phyloP scores from a whole-genome alignment of 2,797 vertebrate genomes.

The Micropoecilia bifurca region DNA sequence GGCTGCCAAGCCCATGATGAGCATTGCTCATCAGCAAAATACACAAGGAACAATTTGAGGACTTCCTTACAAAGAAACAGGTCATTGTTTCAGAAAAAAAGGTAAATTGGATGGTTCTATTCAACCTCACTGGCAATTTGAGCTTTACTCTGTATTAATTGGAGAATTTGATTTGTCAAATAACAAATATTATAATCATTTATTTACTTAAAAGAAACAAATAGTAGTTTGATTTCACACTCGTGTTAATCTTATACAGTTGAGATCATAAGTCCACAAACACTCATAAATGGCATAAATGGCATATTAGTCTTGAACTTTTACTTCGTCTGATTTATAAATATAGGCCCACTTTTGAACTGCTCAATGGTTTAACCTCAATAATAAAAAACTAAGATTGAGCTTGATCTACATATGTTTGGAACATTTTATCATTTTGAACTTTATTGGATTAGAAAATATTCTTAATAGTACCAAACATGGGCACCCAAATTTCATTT shows the following conservation, averaged over 20 bases:
- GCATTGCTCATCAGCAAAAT: constrained; percentile 39
- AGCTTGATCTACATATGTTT: background rate
- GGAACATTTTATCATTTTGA: background rate
- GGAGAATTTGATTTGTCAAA: constrained; percentile 32
- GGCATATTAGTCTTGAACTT: background rate
- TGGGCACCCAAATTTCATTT: background rate
- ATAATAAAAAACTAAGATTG: background rate
- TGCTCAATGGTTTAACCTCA: background rate
- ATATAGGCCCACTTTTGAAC: background rate
- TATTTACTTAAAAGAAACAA: constrained; percentile 26
- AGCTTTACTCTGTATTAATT: constrained; percentile 44
- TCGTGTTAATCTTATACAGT: background rate
- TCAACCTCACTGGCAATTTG: constrained; percentile 44
- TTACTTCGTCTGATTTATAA: background rate
- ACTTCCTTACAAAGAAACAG: constrained; percentile 43
- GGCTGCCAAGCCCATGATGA: constrained; percentile 37
- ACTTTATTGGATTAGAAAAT: background rate
- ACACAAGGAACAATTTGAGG: constrained; percentile 40
- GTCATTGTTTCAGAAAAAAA: constrained; percentile 31
- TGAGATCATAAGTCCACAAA: background rate
- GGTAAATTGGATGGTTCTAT: constrained; percentile 63
- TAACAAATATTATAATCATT: constrained; percentile 28
- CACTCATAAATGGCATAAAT: background rate
- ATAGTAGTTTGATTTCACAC: constrained; percentile 36
- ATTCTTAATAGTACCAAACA: background rate